These are phyloP conservation scores for Lonchura striata DNA, from an alignment of 2,113 vertebrate species.

Conservation along the genomic window DNA sequence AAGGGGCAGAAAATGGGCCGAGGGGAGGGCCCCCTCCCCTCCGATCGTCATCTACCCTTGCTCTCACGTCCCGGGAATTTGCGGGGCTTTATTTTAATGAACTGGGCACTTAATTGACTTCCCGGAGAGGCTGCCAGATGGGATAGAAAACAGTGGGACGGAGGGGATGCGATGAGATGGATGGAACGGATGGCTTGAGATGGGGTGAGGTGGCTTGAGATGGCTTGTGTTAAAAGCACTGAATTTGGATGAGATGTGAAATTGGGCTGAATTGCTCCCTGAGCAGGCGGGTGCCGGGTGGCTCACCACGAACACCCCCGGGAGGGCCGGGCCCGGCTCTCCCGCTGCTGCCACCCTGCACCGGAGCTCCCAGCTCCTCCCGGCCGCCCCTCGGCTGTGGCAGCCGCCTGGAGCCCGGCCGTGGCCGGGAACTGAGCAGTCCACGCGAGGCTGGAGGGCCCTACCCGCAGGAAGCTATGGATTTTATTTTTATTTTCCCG, in stretches of 20 bases:
- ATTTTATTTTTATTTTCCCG: not conserved
- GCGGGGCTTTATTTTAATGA: not conserved
- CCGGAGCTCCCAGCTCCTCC: not conserved
- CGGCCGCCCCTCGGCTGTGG: not conserved
- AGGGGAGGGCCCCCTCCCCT: no score
- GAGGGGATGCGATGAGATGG: not conserved
- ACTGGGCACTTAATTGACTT: not conserved
- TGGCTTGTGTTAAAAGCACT: not conserved
- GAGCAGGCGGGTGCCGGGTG: not conserved
- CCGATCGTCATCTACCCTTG: not conserved
- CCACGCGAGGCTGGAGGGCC: not conserved
- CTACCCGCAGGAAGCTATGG: not conserved
- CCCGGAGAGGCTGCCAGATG: not conserved
- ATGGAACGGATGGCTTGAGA: not conserved
- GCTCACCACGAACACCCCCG: not conserved
- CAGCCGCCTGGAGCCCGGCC: not conserved
- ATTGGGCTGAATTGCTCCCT: not conserved
- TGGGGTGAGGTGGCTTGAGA: no score
- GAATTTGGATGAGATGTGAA: not conserved
- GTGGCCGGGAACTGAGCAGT: not conserved
- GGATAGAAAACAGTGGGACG: not conserved
- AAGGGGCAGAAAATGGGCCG: not conserved
- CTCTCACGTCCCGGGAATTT: not conserved
- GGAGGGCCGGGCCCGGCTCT: not conserved
- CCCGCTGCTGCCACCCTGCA: accelerated